Conservation (phyloP, 2,888 invertebrate species). For the Polydrusus cervinus region DNA sequence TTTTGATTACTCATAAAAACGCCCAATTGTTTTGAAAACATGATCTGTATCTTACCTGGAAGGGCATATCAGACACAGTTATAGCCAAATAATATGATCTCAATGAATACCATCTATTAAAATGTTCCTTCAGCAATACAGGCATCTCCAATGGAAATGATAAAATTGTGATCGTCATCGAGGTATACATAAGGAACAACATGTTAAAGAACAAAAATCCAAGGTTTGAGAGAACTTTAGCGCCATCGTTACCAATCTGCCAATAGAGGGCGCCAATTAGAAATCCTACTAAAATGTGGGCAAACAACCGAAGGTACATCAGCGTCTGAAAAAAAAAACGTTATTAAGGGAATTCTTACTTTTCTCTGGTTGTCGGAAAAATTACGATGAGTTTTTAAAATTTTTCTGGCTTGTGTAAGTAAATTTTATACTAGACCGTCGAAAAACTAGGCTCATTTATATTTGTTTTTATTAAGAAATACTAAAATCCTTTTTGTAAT, state of each 20-base stretch:
- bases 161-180: conserved; percentile 99
- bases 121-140: conserved; percentile 94
- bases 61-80: conserved; percentile 97
- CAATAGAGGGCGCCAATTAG: conserved; percentile 96
- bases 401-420: too few relatives aligned
- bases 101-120: conserved; percentile 97
- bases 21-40: too few relatives aligned
- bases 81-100: conserved; percentile 96
- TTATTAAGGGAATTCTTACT: background rate
- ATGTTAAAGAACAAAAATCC: conserved; percentile 98
- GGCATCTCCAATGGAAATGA: conserved; percentile 98
- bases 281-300: conserved; percentile 94
- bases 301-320: conserved; percentile 94
- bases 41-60: conserved; percentile 80
- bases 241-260: conserved; percentile 96
- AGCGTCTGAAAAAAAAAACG: conserved; percentile 80
- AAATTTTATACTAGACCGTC: too few relatives aligned
- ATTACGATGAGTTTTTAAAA: too few relatives aligned
- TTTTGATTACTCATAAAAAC: too few relatives aligned
- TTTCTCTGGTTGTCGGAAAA: too few relatives aligned
- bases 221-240: conserved; percentile 95
- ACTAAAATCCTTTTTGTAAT: too few relatives aligned
- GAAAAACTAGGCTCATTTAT: too few relatives aligned
- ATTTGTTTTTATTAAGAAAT: too few relatives aligned
- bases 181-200: conserved; percentile 99